These are phyloP conservation scores for Elaphurus davidianus DNA, from an alignment of 2,113 vertebrate species.

Conservation along the genomic window DNA sequence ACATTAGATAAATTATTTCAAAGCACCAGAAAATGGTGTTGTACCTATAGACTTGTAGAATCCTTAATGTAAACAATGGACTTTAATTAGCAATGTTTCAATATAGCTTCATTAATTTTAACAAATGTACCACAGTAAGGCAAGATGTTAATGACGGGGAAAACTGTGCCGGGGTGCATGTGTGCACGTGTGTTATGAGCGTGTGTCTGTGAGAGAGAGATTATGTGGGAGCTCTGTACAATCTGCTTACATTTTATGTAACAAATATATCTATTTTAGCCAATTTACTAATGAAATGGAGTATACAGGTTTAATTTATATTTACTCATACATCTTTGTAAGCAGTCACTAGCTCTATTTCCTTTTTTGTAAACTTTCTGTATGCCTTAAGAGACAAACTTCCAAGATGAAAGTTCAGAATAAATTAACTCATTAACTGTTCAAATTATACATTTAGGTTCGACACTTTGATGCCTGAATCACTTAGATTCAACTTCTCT, in stretches of 20 bases:
- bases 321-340: neutral
- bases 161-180: neutral
- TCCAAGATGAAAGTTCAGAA: neutral
- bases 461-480: neutral
- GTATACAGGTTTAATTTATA: neutral
- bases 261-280: neutral
- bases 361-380: neutral
- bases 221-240: neutral
- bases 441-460: neutral
- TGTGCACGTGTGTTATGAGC: neutral
- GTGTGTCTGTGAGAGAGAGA: fast-evolving
- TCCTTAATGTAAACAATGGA: neutral
- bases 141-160: neutral
- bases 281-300: neutral
- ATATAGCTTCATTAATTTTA: neutral
- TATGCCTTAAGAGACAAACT: neutral
- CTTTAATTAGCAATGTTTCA: neutral
- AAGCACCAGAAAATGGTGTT: neutral
- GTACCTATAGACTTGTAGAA: neutral
- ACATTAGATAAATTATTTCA: neutral
- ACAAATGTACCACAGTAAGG: neutral
- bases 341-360: neutral
- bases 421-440: neutral
- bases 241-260: neutral
- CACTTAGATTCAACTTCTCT: neutral